Conservation (phyloP, 2,888 invertebrate genomes). For the Platerodrilus igneus region DNA sequence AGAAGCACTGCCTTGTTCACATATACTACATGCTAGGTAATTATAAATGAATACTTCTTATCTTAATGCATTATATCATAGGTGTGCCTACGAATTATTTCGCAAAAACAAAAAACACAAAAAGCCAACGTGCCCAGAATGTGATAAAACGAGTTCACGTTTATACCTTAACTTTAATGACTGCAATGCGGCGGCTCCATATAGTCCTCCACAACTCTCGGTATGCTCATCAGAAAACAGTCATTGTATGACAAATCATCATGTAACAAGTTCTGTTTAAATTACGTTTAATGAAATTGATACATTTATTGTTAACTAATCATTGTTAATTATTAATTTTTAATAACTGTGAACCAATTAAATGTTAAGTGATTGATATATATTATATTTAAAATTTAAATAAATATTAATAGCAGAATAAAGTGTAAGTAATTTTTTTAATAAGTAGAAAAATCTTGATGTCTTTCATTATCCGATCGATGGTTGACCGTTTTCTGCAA, state of each 20-base stretch:
- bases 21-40: slow-evolving; percentile 80
- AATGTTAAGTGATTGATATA: slow-evolving; percentile 15
- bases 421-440: too few species aligned
- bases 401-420: slow-evolving; percentile 8
- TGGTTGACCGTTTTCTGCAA: background rate
- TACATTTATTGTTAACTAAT: slow-evolving; percentile 1
- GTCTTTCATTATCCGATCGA: background rate
- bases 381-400: slow-evolving; percentile 13
- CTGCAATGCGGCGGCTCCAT: slow-evolving; percentile 38
- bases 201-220: slow-evolving; percentile 50
- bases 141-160: slow-evolving; percentile 63
- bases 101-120: slow-evolving; percentile 60
- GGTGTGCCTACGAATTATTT: slow-evolving; percentile 66
- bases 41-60: background rate
- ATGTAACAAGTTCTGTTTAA: slow-evolving; percentile 55
- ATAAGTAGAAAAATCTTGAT: background rate
- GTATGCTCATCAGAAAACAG: slow-evolving; percentile 47
- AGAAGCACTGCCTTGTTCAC: slow-evolving; percentile 80
- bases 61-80: slow-evolving; percentile 35
- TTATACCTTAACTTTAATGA: slow-evolving; percentile 54
- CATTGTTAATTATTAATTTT: slow-evolving; percentile 14
- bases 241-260: slow-evolving; percentile 49
- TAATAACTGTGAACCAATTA: slow-evolving; percentile 21
- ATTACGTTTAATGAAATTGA: background rate
- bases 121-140: slow-evolving; percentile 65